Base-by-base conservation (phyloP, 2,888 invertebrate genomes). In the Aleiodes leptofemur region DNA sequence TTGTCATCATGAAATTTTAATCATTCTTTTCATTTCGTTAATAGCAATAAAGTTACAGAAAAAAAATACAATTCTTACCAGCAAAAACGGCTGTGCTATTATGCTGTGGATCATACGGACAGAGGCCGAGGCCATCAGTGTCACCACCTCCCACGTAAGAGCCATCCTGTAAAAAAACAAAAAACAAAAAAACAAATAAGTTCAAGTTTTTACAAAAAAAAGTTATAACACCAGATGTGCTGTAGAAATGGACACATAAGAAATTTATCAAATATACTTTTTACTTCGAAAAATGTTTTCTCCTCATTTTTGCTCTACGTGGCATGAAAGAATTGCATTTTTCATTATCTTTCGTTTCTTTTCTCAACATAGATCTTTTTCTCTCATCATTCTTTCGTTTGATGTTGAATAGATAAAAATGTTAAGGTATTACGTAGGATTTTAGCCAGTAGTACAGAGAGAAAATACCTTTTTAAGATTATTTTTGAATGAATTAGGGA, bases 41-140 rank as follows among this genome's bases (percentile, higher is more conserved):
- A 13, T 34, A 34, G 14, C n/a, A 38, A 34, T 11, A 43, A 68
- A 48, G n/a, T 50, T 53, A 23, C 23, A 23, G 31, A 31, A 31
- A 34, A 56, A 31, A 48, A 34, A 56, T 16, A 50, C 38, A 73
- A 76, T 78, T 87, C 91, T 90, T 89, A 94, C 94, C 93, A 82
- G 93, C 93, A 88, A 93, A 96, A 82, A 97, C 94, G 64, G 96
- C 95, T 29, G 98, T 98, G 88, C 97, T 98, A 90, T 98, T 98
- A 91, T 98, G 98, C 79, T 94, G 94, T 4, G 98, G 98, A 90
- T 97, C 97, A 90, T 96, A 98, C 0, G 99, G 98, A 89, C 98
- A 97, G 79, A 96, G 92, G 61, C 96, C 97, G 82, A 94, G 94
- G 13, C 96, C 97, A 86, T 96, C 95, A 83, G 94, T 93, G 89